Conservation (phyloP, 53 echinoderm and acorn worm species). For the Pentamera pediparva region DNA sequence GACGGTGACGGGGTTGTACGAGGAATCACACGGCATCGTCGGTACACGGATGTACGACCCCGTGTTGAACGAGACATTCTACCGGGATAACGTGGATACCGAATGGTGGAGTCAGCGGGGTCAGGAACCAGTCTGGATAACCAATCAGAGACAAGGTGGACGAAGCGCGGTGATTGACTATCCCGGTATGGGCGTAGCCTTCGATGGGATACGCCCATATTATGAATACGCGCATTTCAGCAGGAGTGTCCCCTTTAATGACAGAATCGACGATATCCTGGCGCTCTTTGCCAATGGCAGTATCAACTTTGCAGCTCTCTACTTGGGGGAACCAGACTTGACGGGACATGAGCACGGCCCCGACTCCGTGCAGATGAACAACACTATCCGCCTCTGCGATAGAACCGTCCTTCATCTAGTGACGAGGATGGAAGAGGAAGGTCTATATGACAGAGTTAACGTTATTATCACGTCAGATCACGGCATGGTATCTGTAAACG, state of each 20-base stretch:
- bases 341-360: slow-evolving; percentile 76
- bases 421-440: slow-evolving; percentile 37
- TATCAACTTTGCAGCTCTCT: slow-evolving; percentile 76
- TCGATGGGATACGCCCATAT: slow-evolving; percentile 48
- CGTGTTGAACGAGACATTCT: slow-evolving; percentile 32
- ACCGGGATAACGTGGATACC: slow-evolving; percentile 8
- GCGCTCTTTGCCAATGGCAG: slow-evolving; percentile 49
- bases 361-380: slow-evolving; percentile 42
- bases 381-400: slow-evolving; percentile 58
- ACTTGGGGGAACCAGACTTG: slow-evolving; percentile 83
- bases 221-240: slow-evolving; percentile 45
- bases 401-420: slow-evolving; percentile 57
- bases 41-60: slow-evolving; percentile 84
- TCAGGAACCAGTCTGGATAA: slow-evolving; percentile 89
- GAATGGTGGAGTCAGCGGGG: slow-evolving; percentile 67
- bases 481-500: slow-evolving; percentile 62
- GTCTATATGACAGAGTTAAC: slow-evolving; percentile 50
- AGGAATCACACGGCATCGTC: slow-evolving; percentile 84
- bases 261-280: slow-evolving; percentile 51
- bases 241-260: slow-evolving; percentile 37
- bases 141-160: slow-evolving; percentile 73
- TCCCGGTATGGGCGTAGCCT: slow-evolving; percentile 56
- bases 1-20: slow-evolving; percentile 72
- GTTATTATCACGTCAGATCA: slow-evolving; percentile 83
- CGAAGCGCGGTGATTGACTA: slow-evolving; percentile 53